phyloP scores from a whole-genome alignment of 2,113 vertebrate genomes.

The Speoplatyrhinus poulsoni region DNA sequence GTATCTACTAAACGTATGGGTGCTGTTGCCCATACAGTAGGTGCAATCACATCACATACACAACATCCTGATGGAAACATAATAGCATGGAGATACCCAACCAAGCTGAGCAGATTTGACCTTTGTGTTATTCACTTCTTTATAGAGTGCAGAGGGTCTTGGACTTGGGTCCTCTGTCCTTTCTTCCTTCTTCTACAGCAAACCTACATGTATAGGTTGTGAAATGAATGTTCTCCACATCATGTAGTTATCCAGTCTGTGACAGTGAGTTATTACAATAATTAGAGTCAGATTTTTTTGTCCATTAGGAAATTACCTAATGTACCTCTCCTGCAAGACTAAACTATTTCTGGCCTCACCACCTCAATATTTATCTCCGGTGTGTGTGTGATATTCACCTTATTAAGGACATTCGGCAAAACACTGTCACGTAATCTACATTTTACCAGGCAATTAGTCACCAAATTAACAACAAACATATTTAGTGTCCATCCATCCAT shows the following conservation, averaged over 20 bases:
- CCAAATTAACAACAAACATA: neutral
- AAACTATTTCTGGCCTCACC: slow-evolving; percentile 35
- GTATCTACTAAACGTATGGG: no score
- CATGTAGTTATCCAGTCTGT: slow-evolving; percentile 47
- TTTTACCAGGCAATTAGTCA: neutral
- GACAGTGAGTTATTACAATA: slow-evolving; percentile 56
- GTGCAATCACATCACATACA: no score
- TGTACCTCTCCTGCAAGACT: slow-evolving; percentile 23
- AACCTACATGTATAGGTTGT: slow-evolving; percentile 6
- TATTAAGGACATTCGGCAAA: slow-evolving; percentile 5
- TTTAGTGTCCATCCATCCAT: no score
- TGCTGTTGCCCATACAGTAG: no score
- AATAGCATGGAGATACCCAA: no score
- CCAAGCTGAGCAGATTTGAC: no score
- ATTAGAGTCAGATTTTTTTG: slow-evolving; percentile 46
- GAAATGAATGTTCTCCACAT: neutral
- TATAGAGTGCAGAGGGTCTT: neutral
- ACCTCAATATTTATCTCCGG: neutral
- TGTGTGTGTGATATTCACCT: neutral
- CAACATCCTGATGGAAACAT: no score
- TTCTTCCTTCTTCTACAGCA: slow-evolving; percentile 16
- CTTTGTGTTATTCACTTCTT: no score
- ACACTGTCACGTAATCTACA: neutral
- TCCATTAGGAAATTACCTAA: slow-evolving; percentile 34
- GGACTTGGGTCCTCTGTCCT: neutral